Base-by-base conservation (phyloP, 2,113 vertebrate species). In the Festucalex cinctus region DNA sequence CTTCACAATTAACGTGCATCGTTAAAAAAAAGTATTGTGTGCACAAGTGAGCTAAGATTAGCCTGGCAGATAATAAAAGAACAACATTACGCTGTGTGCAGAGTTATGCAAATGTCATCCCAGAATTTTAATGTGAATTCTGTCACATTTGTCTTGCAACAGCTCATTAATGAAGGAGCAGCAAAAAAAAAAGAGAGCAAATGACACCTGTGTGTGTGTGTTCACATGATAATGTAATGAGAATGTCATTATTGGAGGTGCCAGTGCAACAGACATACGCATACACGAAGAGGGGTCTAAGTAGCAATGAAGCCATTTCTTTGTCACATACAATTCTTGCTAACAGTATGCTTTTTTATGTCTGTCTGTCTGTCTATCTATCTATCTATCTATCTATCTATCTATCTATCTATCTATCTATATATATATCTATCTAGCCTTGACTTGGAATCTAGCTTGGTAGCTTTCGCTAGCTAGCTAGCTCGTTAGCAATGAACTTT, bases 31-130 rank as follows among this genome's bases (percentile, higher is more conserved):
- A 19, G 6, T 44, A 56, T 28, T 32, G 24, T 28, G 28, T 56
- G 54, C 54, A 5, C 10, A 28, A 56, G 54, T 56, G 14, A 56
- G 26, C 14, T 56, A 56, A 56, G 60, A 66, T 77, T 63, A 83
- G 19, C 7, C 20, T 67, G 72, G 66, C 56, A 72, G 51, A 86
- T 24, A 19, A 22, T 59, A 75, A 71, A 62, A 57, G 26, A 65
- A 71, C 71, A 65, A 64, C 80, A 82, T 76, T 72, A 80, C 61
- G 66, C 62, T 71, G 64, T 28, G 61, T 59, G 62, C 7, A 75
- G 69, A 69, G 72, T 76, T 77, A 73, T 73, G 37, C 9, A 69
- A 60, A 60, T 17, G 39, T 36, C 39, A 46, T 41, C 28, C 24
- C 41, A 1, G 9, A 48, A 36, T 59, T 36, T 59, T 46, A 20